Evolutionary conservation across 2,113 vertebrate genomes (phyloP).

Genomic region (Tyto alba): DNA sequence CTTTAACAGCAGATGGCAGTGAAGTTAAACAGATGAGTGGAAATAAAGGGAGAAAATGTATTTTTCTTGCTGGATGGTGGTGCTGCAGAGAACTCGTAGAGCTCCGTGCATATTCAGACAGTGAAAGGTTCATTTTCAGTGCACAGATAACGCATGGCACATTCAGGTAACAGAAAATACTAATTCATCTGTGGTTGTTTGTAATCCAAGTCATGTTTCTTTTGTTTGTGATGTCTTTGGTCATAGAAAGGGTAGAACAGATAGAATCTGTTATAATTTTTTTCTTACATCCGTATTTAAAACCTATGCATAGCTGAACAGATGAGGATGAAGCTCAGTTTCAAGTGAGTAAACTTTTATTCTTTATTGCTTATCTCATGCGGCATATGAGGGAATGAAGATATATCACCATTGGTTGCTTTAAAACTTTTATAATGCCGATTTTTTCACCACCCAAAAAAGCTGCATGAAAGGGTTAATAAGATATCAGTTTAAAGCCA

Average conservation of each 20-base stretch:
- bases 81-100: not conserved
- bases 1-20: slow-evolving; percentile 71
- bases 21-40: slow-evolving; percentile 68
- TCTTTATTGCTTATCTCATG: not conserved
- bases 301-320: not conserved
- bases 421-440: not conserved
- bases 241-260: not conserved
- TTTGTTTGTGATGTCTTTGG: not conserved
- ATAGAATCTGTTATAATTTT: not conserved
- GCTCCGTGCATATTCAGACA: not conserved
- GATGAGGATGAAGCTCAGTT: slow-evolving; percentile 11
- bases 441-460: not conserved
- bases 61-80: not conserved
- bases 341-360: slow-evolving; percentile 29
- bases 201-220: not conserved
- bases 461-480: not conserved
- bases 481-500: not conserved
- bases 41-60: not conserved
- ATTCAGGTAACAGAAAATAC: not conserved
- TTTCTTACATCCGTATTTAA: not conserved
- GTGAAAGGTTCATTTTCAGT: not conserved
- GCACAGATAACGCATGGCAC: not conserved
- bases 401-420: not conserved
- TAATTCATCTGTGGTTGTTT: not conserved
- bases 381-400: not conserved